Evolutionary conservation across 2,113 vertebrate genomes (phyloP).

Genomic region (Chrysochloris asiatica): DNA sequence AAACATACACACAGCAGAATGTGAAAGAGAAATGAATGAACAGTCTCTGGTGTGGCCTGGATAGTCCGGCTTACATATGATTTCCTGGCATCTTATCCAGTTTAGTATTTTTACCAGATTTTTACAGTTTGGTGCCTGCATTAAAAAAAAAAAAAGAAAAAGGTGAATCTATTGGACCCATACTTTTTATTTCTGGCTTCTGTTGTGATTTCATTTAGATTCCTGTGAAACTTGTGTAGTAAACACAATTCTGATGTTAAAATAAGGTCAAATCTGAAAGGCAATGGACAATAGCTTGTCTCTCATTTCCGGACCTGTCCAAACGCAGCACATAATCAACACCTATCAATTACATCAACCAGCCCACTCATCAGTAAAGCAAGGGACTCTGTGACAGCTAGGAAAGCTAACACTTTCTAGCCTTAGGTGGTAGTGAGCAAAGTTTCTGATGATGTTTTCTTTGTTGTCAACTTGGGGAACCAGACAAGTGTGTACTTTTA

Average conservation of each 20-base stretch:
- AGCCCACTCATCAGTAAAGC: background rate
- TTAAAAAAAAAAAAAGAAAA: no score
- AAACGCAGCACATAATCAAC: background rate
- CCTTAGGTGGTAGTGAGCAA: background rate
- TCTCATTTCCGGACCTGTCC: background rate
- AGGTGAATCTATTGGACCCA: background rate
- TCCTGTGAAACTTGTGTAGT: background rate
- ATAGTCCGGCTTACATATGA: background rate
- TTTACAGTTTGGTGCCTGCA: background rate
- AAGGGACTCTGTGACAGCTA: background rate
- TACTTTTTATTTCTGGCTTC: background rate
- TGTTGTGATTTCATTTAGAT: background rate
- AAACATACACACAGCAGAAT: background rate
- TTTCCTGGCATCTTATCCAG: constrained; percentile 10
- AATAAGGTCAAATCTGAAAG: background rate
- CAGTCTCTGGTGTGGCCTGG: background rate
- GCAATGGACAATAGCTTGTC: background rate
- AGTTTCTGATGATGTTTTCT: background rate
- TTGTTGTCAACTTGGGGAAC: background rate
- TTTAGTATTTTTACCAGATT: background rate
- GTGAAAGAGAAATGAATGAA: background rate
- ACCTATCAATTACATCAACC: background rate
- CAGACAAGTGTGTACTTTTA: background rate
- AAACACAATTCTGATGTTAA: background rate
- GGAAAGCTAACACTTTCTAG: background rate